Conservation (phyloP, 2,888 invertebrate species). For the Tridacna gigas region DNA sequence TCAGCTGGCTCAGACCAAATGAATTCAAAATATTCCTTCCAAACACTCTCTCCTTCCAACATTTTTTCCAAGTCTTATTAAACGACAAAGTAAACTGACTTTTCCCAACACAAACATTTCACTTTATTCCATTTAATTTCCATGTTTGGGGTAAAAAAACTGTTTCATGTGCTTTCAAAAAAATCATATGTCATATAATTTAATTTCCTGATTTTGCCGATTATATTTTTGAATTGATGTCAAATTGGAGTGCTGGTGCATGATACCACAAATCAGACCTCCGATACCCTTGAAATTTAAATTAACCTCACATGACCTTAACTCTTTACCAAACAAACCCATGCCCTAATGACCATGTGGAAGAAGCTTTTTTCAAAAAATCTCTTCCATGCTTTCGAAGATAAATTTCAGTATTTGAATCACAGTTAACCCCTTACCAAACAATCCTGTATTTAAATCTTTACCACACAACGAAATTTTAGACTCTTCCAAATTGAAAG, state of each 20-base stretch:
- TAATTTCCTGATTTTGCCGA: not conserved
- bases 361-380: too few relatives aligned
- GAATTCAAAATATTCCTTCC: conserved; percentile 58
- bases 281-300: not conserved
- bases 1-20: conserved; percentile 57
- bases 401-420: too few relatives aligned
- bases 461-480: too few relatives aligned
- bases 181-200: not conserved
- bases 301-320: not conserved
- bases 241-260: not conserved
- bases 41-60: conserved; percentile 18
- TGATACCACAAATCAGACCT: not conserved
- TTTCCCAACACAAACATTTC: not conserved
- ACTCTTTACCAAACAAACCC: not conserved
- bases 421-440: too few relatives aligned
- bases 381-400: too few relatives aligned
- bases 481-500: too few relatives aligned
- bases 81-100: not conserved
- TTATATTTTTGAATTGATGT: not conserved
- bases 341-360: not conserved
- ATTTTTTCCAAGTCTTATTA: not conserved
- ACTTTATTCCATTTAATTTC: not conserved
- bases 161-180: not conserved
- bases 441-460: too few relatives aligned
- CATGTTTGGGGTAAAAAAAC: not conserved